A percentile compares a stretch with the other conserved stretches of the same genome.
Evolutionary conservation across 2,888 invertebrate genomes (phyloP).

Genomic region (Stenodema calcarata): DNA sequence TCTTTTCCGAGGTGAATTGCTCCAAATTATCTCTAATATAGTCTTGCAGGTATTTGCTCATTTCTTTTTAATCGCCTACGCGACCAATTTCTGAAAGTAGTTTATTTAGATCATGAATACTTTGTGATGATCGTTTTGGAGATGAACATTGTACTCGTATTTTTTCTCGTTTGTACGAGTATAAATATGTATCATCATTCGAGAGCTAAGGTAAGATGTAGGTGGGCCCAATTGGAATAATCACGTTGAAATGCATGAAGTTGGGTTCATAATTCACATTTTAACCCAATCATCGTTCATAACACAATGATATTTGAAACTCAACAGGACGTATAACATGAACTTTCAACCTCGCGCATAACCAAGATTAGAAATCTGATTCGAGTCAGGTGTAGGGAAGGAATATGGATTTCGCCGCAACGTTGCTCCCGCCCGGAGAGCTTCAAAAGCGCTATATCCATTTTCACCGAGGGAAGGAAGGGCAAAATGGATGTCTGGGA

Average conservation of each 20-base stretch:
- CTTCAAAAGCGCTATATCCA: not conserved
- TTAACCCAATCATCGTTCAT: too few relatives aligned
- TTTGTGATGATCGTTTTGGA: not conserved
- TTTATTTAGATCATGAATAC: not conserved
- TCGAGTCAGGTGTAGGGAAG: not conserved
- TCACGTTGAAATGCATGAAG: too few relatives aligned
- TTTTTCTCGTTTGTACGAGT: too few relatives aligned
- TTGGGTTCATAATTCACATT: too few relatives aligned
- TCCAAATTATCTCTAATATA: slow-evolving; percentile 6
- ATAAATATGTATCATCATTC: too few relatives aligned
- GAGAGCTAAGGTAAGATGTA: too few relatives aligned
- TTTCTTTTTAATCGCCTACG: not conserved
- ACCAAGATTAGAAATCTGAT: not conserved
- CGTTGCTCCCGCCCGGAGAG: not conserved
- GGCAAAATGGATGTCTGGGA: not conserved
- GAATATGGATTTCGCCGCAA: not conserved
- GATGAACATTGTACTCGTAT: too few relatives aligned
- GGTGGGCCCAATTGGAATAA: too few relatives aligned
- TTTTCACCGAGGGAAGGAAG: not conserved
- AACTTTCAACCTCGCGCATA: not conserved
- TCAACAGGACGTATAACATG: too few relatives aligned
- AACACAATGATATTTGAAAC: too few relatives aligned
- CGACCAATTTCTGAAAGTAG: not conserved
- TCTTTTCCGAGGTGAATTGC: not conserved
- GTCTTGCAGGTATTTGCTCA: not conserved